phyloP scores from a whole-genome alignment of 2,113 vertebrate genomes.

The Hydropotes inermis region DNA sequence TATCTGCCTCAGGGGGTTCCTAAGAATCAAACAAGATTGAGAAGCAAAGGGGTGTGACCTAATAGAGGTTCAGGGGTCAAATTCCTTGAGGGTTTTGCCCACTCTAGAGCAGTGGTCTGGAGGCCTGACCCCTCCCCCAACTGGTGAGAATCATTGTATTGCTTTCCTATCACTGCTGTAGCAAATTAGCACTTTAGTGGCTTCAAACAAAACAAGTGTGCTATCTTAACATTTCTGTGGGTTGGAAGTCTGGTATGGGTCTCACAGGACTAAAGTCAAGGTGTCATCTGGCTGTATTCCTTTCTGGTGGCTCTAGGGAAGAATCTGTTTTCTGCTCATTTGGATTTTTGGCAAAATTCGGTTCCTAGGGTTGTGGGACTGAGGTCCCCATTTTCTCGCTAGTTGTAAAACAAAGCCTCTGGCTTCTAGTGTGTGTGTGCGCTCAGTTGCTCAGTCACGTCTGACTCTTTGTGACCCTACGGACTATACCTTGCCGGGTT shows the following conservation, averaged over 20 bases:
- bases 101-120: neutral
- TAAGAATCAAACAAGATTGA: neutral
- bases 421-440: rapidly evolving
- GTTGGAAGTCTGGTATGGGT: neutral
- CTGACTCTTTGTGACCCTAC: neutral
- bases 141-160: neutral
- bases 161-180: neutral
- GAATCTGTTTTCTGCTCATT: neutral
- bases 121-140: neutral
- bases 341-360: neutral
- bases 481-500: neutral
- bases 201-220: neutral
- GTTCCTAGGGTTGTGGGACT: neutral
- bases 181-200: neutral
- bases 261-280: neutral
- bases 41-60: neutral
- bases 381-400: neutral
- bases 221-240: neutral
- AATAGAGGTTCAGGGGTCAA: neutral
- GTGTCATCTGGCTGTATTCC: neutral
- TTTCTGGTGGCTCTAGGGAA: neutral
- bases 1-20: neutral
- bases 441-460: neutral
- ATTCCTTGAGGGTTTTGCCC: neutral
- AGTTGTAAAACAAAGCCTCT: neutral